Conservation (phyloP, 2,797 vertebrate species). For the Alectoris magna region DNA sequence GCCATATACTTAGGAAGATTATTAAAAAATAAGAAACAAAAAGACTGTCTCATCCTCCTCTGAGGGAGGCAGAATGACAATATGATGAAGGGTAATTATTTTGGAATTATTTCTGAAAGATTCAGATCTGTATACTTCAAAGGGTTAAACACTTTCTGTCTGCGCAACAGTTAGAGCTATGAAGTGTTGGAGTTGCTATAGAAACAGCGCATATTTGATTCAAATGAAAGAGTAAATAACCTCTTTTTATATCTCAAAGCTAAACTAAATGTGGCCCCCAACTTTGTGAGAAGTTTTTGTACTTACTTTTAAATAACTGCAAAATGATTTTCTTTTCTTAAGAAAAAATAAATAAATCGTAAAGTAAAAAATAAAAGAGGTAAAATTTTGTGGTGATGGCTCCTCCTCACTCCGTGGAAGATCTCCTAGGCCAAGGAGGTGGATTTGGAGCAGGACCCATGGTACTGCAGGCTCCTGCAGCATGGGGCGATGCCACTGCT, state of each 20-base stretch:
- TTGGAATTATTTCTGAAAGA: not conserved
- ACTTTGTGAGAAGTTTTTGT: slow-evolving; percentile 3
- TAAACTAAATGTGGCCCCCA: not conserved
- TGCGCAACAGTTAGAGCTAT: slow-evolving; percentile 24
- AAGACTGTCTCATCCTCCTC: not conserved
- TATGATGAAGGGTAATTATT: not conserved
- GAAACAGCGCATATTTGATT: slow-evolving; percentile 53
- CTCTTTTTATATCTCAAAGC: slow-evolving; percentile 23
- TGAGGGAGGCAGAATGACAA: not conserved
- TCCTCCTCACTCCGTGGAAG: not conserved
- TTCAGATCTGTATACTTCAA: not conserved
- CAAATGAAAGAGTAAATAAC: slow-evolving; percentile 41
- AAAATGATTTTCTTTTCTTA: not conserved
- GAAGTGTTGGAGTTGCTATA: slow-evolving; percentile 56
- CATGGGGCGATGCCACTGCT: not conserved
- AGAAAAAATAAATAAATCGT: not conserved
- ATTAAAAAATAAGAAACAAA: not conserved
- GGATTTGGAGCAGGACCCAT: not conserved
- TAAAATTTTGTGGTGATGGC: fast-evolving
- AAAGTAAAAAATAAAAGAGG: not conserved
- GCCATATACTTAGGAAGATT: not conserved
- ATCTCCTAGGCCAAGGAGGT: not conserved
- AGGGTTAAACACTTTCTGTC: slow-evolving; percentile 43
- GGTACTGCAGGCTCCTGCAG: fast-evolving
- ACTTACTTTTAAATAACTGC: not conserved